Base-by-base conservation (phyloP, 1,140 invertebrate genomes). In the Maconellicoccus hirsutus region DNA sequence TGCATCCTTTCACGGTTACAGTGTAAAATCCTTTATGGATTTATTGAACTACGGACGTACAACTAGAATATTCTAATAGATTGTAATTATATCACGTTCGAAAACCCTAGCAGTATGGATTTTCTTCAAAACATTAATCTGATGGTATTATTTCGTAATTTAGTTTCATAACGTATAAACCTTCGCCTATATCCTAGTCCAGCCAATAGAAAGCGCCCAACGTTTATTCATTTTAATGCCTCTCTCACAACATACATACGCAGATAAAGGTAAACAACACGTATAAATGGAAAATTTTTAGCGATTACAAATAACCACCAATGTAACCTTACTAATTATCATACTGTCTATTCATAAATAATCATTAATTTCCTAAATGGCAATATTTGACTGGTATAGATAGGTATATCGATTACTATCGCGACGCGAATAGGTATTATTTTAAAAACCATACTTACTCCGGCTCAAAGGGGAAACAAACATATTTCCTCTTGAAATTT, bases 71-170 rank as follows among this genome's bases (percentile, higher is more conserved):
- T 52, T 19, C 12, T 19, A 19, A 52, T 52, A 16, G 42, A 19
- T 52, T 52, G 42, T 52, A 52, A 52, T 52, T 52, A 52, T 52
- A 52, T 52, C 42, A 52, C 42, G 42, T 52, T 52, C 16, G 42
- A 52, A 14, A 19, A 4, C 42, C 42, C 6, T 16, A 16, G 10
- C 42, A 52, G n/a, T 19, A 16, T 14, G 12, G 42, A 14, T 52
- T 52, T 52, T 19, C n/a, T 52, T 19, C n/a, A 19, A 52, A 52
- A 52, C 10, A 16, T 19, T 52, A 52, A 52, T 52, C 42, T 19
- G 3, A 16, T 16, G 42, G 42, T 52, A 52, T 52, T 52, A 52
- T 52, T 52, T 52, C 42, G 42, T 52, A 52, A 52, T 52, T 52
- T 16, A 52, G 42, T 52, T 52, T 52, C 42, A 16, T 16, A 52